Percentiles rank a stretch among this genome's conserved stretches.
These are phyloP conservation scores for Drosophila paranaensis DNA, from an alignment of 2,888 invertebrate genomes.

Conservation along the genomic window DNA sequence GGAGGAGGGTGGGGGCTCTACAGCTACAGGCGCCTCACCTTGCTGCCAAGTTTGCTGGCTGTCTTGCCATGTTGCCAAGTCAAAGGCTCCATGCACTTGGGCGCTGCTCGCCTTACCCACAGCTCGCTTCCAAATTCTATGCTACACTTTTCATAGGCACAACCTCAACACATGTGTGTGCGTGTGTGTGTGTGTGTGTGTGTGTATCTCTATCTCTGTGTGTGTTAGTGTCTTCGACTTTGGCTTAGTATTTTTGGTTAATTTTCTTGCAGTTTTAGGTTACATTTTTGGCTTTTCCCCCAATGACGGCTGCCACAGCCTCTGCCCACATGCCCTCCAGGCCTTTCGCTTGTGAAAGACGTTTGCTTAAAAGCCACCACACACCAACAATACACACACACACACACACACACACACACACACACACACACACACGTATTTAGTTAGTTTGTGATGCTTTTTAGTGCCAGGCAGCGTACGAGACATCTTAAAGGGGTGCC, in stretches of 20 bases:
- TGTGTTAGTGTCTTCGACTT: constrained; percentile 70
- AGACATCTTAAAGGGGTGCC: constrained; percentile 70
- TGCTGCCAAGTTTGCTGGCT: constrained; percentile 58
- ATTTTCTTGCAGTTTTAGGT: constrained; percentile 82
- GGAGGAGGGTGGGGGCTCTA: neutral
- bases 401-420: constrained; percentile 6
- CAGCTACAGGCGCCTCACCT: constrained; percentile 61
- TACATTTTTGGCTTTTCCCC: constrained; percentile 80
- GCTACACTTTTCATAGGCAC: constrained; percentile 72
- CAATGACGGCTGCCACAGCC: constrained; percentile 55
- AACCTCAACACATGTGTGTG: constrained; percentile 37
- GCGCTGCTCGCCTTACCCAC: constrained; percentile 2
- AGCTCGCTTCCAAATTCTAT: constrained; percentile 46
- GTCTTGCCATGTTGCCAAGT: constrained; percentile 75
- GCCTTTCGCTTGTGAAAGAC: constrained; percentile 78
- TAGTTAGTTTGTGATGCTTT: constrained; percentile 80
- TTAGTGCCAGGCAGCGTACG: constrained; percentile 54
- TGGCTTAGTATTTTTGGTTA: constrained; percentile 82
- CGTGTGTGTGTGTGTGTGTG: constrained; percentile 26
- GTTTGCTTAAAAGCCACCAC: constrained; percentile 81
- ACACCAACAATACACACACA: constrained; percentile 49
- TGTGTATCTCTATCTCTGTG: constrained; percentile 25
- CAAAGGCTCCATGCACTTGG: constrained; percentile 73
- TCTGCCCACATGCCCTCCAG: constrained; percentile 51
- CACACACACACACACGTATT: constrained; percentile 35